Evolutionary conservation across 2,113 vertebrate species (phyloP), one percentile per base, ranked within the genome.

Genomic region (Platysteira castanea): DNA sequence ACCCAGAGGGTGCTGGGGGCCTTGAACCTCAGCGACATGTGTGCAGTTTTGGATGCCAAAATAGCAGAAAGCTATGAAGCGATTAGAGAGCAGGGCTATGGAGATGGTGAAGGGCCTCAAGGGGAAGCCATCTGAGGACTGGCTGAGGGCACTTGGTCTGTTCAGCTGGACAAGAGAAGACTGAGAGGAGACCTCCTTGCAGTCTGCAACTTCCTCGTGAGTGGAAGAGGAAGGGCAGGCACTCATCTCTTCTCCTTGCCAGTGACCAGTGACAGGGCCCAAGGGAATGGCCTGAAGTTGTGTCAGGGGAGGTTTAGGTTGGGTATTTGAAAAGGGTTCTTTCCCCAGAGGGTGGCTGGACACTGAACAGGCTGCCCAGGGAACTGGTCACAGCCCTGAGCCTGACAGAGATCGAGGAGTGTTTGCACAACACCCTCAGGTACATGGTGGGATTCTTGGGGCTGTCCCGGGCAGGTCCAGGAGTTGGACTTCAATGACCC

Each of bases 1-100:
- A 39, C 39, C 27, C 63, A 47, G 46, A 89, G 35, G 50, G 26
- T 46, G 42, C 56, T 63, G 28, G 49, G 64, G 33, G 39, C n/a
- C 20, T 28, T 2, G 1, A 22, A 39, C 39, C 57, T 83, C 67
- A 75, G 19, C 0, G 0, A 49, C 0, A 0, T 21, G 35, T 49
- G 83, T 41, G 83, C 16, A n/a, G 19, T 41, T 65, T n/a, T 41
- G 35, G 42, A 47, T 49, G 35, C 13, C 42, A 42, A 49, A 85
- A 42, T 5, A 85, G 30, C 49, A 41, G 69, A 33, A 74, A 74
- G 26, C 44, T 31, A 26, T 8, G 26, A 61, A 71, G 33, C 9
- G 1, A 42, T 7, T 71, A 46, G 46, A 44, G 26, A 44, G 26
- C 10, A 71, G 39, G 26, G 21, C 65, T 42, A 10, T 30, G 35